phyloP scores from a whole-genome alignment of 2,888 invertebrate genomes.

The Rhaphigaster nebulosa region DNA sequence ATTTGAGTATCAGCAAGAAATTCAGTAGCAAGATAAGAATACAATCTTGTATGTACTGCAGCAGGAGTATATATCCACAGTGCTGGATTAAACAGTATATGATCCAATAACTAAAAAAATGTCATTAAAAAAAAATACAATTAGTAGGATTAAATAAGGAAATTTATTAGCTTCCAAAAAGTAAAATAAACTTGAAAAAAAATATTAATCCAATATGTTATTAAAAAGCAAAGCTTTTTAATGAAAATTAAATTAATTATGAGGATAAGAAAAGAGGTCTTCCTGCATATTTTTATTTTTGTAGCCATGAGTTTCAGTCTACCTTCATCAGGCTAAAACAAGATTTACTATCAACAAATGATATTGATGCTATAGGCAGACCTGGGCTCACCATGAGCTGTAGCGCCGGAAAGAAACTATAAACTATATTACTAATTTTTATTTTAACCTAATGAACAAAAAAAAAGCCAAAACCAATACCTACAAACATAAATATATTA shows the following conservation, averaged over 20 bases:
- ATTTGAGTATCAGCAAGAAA: conserved; percentile 98
- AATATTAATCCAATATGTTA: background rate
- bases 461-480: too few species aligned
- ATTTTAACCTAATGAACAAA: too few species aligned
- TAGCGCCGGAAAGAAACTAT: too few species aligned
- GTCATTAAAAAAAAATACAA: background rate
- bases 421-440: too few species aligned
- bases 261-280: background rate
- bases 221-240: background rate
- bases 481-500: too few species aligned
- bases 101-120: conserved; percentile 97
- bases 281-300: background rate
- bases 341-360: too few species aligned
- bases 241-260: background rate
- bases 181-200: background rate
- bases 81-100: conserved; percentile 98
- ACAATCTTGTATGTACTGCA: conserved; percentile 93
- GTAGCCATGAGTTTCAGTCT: too few species aligned
- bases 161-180: background rate
- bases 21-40: conserved; percentile 98
- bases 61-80: conserved; percentile 99
- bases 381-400: too few species aligned
- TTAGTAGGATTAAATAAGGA: background rate
- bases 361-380: too few species aligned
- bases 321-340: too few species aligned